phyloP scores from a whole-genome alignment of 2,888 invertebrate species.

The Hololepta plana region DNA sequence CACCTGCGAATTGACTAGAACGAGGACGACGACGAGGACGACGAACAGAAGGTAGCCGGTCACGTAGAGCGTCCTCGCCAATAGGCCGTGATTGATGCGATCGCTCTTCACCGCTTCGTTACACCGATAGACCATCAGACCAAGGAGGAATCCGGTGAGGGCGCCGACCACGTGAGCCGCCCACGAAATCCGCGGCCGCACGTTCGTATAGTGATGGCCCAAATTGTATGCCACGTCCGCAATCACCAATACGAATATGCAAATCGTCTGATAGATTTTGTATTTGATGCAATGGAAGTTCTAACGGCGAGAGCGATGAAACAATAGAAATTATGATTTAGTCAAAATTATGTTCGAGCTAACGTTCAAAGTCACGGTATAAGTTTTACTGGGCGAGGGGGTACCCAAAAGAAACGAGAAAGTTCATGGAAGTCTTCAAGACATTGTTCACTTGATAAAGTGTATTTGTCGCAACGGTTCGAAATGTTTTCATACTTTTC shows the following conservation, averaged over 20 bases:
- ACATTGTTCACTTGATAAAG: too few relatives aligned
- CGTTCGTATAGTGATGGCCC: conserved; percentile 27
- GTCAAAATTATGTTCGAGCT: too few relatives aligned
- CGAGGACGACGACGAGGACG: too few relatives aligned
- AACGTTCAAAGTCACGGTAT: conserved; percentile 1
- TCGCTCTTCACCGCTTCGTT: too few relatives aligned
- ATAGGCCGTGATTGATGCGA: too few relatives aligned
- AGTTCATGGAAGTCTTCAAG: too few relatives aligned
- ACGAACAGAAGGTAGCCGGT: too few relatives aligned
- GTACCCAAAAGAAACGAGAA: too few relatives aligned
- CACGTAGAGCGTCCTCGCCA: too few relatives aligned
- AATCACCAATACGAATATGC: conserved; percentile 38
- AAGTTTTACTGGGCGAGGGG: conserved; percentile 1
- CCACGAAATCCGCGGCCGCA: conserved; percentile 42
- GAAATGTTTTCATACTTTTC: too few relatives aligned
- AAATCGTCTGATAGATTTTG: conserved; percentile 27
- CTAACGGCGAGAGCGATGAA: conserved; percentile 16
- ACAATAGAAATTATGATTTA: conserved; percentile 2
- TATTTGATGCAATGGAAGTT: conserved; percentile 27
- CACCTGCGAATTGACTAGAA: too few relatives aligned
- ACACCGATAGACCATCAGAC: conserved; percentile 37
- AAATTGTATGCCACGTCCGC: conserved; percentile 43
- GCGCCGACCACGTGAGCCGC: conserved; percentile 56
- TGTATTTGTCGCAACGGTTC: too few relatives aligned
- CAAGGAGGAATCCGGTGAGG: conserved; percentile 42